A percentile compares a stretch with the other conserved stretches of the same genome.
These are phyloP conservation scores for Sardina pilchardus DNA, from an alignment of 2,113 vertebrate species.

Conservation along the genomic window DNA sequence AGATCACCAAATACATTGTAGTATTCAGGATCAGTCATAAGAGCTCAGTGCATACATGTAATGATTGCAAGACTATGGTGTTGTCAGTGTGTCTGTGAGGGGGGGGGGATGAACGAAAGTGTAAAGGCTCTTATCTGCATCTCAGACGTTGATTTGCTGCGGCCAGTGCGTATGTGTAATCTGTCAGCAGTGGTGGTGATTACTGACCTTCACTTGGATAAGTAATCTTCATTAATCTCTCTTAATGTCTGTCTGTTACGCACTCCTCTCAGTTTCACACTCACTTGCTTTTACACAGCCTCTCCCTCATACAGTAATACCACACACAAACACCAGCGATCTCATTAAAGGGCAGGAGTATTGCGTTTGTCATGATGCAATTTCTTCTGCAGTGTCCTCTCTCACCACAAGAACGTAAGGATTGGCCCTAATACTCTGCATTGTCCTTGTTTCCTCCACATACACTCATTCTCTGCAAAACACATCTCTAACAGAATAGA, in stretches of 20 bases:
- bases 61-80: too few species aligned
- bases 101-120: not conserved
- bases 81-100: not conserved
- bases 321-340: not conserved
- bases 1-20: too few species aligned
- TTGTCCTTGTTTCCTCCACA: not conserved
- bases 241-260: not conserved
- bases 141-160: not conserved
- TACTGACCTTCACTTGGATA: constrained; percentile 57
- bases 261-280: not conserved
- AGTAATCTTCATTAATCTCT: constrained; percentile 57
- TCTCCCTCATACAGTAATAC: not conserved
- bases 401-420: not conserved
- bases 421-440: not conserved
- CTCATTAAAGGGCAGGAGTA: not conserved
- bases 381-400: not conserved
- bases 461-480: not conserved
- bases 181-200: constrained; percentile 26
- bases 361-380: not conserved
- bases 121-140: not conserved
- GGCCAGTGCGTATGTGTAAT: constrained; percentile 1
- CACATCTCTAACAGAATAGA: constrained; percentile 10
- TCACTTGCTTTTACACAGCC: constrained; percentile 5
- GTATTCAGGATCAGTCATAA: too few species aligned
- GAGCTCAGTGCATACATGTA: too few species aligned